Evolutionary conservation across 2,888 invertebrate species (phyloP).

Genomic region (Malachius bipustulatus): DNA sequence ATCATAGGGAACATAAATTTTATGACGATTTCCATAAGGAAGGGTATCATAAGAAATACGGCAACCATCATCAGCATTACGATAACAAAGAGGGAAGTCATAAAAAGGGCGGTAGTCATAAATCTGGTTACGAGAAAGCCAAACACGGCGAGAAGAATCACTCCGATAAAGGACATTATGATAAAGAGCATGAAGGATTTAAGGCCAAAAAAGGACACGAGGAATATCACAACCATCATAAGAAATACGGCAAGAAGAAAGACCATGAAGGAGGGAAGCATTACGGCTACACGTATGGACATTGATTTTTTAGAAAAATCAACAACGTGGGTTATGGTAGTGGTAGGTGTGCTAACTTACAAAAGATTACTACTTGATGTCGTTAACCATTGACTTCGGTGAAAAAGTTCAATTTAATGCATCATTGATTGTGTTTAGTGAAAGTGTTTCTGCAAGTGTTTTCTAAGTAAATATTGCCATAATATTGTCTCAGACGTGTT

Average conservation of each 20-base stretch:
- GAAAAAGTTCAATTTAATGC: neutral
- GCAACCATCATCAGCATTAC: conserved; percentile 53
- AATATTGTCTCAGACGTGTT: conserved; percentile 1
- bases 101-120: conserved; percentile 53
- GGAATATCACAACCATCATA: conserved; percentile 47
- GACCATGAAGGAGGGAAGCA: conserved; percentile 44
- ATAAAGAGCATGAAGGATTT: conserved; percentile 52
- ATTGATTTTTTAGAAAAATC: neutral
- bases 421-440: neutral
- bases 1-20: conserved; percentile 66
- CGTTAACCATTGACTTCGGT: too few species aligned
- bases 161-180: conserved; percentile 52
- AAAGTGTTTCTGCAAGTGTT: neutral
- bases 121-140: conserved; percentile 48
- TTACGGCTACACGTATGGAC: conserved; percentile 29
- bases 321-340: neutral
- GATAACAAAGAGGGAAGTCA: conserved; percentile 50
- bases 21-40: conserved; percentile 63
- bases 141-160: conserved; percentile 53
- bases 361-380: too few species aligned
- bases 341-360: too few species aligned
- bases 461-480: neutral
- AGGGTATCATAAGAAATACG: conserved; percentile 57
- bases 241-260: conserved; percentile 43
- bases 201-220: conserved; percentile 51